These are phyloP conservation scores for Synergus laeviventris DNA, from an alignment of 2,888 invertebrate genomes.

Conservation along the genomic window DNA sequence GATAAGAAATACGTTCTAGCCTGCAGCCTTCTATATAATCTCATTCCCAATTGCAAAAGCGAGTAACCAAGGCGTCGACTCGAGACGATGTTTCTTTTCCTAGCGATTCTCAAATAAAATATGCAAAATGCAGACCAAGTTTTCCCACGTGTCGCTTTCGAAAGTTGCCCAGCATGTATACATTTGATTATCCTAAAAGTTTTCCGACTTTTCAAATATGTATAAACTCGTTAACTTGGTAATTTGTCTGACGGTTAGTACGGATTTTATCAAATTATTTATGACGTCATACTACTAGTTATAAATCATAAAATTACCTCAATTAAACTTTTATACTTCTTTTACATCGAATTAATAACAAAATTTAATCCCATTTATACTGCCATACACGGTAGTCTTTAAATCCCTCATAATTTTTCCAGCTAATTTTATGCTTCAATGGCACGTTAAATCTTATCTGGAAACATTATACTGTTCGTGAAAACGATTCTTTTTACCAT, in stretches of 20 bases:
- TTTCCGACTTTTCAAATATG: conserved; percentile 1
- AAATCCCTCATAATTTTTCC: not conserved
- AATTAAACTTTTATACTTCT: no score
- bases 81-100: conserved; percentile 27
- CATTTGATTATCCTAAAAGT: conserved; percentile 27
- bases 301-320: no score
- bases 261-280: no score
- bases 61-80: conserved; percentile 51
- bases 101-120: conserved; percentile 33
- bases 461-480: not conserved
- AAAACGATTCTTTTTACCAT: not conserved
- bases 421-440: not conserved
- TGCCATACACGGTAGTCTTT: not conserved
- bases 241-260: not conserved
- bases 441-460: not conserved
- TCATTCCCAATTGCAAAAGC: conserved; percentile 50
- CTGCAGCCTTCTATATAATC: conserved; percentile 46
- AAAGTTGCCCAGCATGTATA: conserved; percentile 19
- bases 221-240: not conserved
- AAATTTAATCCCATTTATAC: not conserved
- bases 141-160: conserved; percentile 30
- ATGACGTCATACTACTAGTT: no score
- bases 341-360: not conserved
- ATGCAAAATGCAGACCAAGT: conserved; percentile 29
- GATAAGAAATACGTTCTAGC: conserved; percentile 40